Percentiles rank a stretch among this genome's conserved stretches.
Evolutionary conservation across 2,797 vertebrate species (phyloP).

Genomic region (Parauchenoglanis punctatus): DNA sequence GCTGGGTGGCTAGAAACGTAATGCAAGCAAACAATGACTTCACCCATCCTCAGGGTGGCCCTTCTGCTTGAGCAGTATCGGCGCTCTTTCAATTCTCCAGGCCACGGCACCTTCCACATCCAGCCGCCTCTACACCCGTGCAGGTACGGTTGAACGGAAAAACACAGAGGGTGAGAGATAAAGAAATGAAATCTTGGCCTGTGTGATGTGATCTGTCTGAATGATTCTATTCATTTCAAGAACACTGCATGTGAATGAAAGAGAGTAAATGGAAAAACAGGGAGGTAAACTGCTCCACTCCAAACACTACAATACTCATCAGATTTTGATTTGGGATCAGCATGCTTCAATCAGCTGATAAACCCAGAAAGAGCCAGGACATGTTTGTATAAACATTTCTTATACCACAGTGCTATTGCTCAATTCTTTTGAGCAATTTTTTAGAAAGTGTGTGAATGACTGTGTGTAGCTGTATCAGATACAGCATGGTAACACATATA

Average conservation of each 20-base stretch:
- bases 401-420: neutral
- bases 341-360: neutral
- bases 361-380: neutral
- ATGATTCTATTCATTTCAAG: constrained; percentile 1
- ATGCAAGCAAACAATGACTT: constrained; percentile 53
- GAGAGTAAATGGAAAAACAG: constrained; percentile 1
- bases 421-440: neutral
- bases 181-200: constrained; percentile 31
- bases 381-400: constrained; percentile 26
- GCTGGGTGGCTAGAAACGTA: constrained; percentile 41
- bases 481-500: neutral
- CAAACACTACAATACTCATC: neutral
- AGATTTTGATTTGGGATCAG: neutral
- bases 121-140: constrained; percentile 25
- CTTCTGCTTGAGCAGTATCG: constrained; percentile 36
- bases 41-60: constrained; percentile 43
- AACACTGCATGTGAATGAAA: neutral
- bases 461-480: neutral
- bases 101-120: constrained; percentile 35
- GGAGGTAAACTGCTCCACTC: neutral
- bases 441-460: neutral
- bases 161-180: constrained; percentile 33
- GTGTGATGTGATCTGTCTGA: neutral
- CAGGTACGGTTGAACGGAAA: constrained; percentile 46
- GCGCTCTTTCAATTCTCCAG: constrained; percentile 19